These are phyloP conservation scores for Theropithecus gelada DNA, from an alignment of 2,113 vertebrate species.

Conservation along the genomic window DNA sequence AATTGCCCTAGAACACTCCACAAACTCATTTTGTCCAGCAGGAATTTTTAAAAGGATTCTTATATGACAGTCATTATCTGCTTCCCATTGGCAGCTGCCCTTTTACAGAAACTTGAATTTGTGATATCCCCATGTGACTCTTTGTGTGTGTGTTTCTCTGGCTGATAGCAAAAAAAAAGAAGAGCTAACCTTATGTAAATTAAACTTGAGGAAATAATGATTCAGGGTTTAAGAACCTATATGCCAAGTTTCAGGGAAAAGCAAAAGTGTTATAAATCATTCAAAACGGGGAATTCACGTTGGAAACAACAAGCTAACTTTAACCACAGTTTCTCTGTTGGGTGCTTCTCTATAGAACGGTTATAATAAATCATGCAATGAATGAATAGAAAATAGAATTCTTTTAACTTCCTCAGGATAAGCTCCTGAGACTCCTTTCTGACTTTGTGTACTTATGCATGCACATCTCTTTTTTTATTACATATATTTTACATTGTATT, in stretches of 20 bases:
- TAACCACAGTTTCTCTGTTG: constrained; percentile 63
- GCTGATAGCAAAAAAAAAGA: background rate
- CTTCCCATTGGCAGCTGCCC: constrained; percentile 25
- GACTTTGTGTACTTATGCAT: constrained; percentile 61
- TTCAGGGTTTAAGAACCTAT: constrained; percentile 30
- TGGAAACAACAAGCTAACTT: constrained; percentile 56
- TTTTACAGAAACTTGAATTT: constrained; percentile 49
- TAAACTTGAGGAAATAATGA: constrained; percentile 38
- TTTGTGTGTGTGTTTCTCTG: background rate
- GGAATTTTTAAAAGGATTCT: constrained; percentile 3
- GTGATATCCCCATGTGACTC: background rate
- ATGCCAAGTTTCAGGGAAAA: constrained; percentile 50
- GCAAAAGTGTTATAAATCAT: constrained; percentile 62
- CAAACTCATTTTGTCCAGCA: constrained; percentile 31
- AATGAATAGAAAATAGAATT: constrained; percentile 69
- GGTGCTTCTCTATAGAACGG: background rate
- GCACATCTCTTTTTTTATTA: constrained; percentile 56
- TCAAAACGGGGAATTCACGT: constrained; percentile 59
- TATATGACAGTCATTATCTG: constrained; percentile 46
- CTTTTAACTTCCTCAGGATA: constrained; percentile 68
- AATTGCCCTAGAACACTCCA: background rate
- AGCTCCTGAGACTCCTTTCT: constrained; percentile 56
- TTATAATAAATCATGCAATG: constrained; percentile 74
- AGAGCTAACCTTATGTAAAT: constrained; percentile 47
- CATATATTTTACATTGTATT: constrained; percentile 59